Percentiles rank a stretch among this genome's conserved stretches.
Conservation (phyloP, 2,888 invertebrate genomes). For the Margaritifera margaritifera region DNA sequence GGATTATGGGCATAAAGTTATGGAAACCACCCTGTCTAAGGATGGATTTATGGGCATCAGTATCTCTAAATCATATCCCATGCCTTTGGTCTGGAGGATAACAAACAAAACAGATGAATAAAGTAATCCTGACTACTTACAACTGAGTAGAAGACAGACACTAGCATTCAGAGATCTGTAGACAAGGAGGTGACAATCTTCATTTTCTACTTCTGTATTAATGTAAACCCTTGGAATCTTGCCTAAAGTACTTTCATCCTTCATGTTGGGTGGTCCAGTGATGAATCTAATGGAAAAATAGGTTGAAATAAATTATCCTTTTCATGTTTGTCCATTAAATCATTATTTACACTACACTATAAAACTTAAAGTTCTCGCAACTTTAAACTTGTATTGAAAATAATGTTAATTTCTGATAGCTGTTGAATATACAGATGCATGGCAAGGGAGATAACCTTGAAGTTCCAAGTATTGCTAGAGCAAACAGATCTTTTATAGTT, state of each 20-base stretch:
- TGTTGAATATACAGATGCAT: no score
- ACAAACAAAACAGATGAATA: no score
- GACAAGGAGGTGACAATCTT: constrained; percentile 84
- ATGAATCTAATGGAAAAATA: constrained; percentile 79
- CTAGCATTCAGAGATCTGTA: constrained; percentile 91
- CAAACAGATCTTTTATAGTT: no score
- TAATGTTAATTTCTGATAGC: no score
- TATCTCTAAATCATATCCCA: neutral
- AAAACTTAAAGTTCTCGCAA: no score
- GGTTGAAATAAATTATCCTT: constrained; percentile 7
- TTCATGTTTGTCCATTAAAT: no score
- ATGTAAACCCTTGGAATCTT: constrained; percentile 83
- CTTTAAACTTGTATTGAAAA: no score
- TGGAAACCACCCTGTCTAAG: neutral
- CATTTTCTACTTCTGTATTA: constrained; percentile 76
- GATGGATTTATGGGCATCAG: neutral
- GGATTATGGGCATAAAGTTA: neutral
- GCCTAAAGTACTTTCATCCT: constrained; percentile 76
- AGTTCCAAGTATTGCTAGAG: no score
- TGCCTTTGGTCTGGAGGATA: no score
- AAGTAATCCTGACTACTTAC: constrained; percentile 74
- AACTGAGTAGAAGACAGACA: constrained; percentile 87
- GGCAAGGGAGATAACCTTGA: no score
- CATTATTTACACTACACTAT: no score
- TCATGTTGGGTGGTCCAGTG: constrained; percentile 80